Conservation (phyloP, 2,888 invertebrate genomes). For the Abrostola triplasia region DNA sequence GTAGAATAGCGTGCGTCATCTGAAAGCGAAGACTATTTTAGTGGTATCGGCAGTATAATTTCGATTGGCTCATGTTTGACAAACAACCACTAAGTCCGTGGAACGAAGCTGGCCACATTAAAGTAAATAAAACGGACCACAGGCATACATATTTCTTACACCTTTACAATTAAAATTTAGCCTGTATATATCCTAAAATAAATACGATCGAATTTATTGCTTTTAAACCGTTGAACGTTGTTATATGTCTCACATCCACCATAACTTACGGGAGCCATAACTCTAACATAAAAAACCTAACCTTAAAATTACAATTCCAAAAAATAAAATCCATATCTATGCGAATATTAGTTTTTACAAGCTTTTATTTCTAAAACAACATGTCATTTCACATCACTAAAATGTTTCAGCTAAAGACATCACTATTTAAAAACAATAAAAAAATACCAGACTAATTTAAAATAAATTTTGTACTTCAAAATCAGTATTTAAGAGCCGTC, state of each 20-base stretch:
- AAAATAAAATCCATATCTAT: slow-evolving; percentile 22
- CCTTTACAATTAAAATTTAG: no score
- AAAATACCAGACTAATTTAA: slow-evolving; percentile 20
- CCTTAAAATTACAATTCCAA: slow-evolving; percentile 34
- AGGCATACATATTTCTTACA: not conserved
- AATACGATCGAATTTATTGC: not conserved
- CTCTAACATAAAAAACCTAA: slow-evolving; percentile 40
- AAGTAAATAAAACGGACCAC: not conserved
- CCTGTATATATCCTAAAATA: not conserved
- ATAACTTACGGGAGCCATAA: slow-evolving; percentile 30
- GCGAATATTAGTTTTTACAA: slow-evolving; percentile 18
- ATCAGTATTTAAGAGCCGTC: slow-evolving; percentile 48
- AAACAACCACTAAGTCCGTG: no score
- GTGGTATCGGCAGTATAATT: slow-evolving; percentile 23
- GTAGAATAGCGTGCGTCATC: slow-evolving; percentile 46
- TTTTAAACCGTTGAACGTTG: not conserved
- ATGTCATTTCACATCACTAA: slow-evolving; percentile 18
- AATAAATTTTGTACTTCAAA: slow-evolving; percentile 48
- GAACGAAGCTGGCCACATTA: no score
- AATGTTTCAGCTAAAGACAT: slow-evolving; percentile 26
- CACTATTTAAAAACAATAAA: slow-evolving; percentile 25
- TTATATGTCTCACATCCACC: slow-evolving; percentile 10
- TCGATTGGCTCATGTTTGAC: slow-evolving; percentile 5
- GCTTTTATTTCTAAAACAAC: slow-evolving; percentile 19
- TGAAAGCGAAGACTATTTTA: slow-evolving; percentile 31